Percentiles rank a stretch among this genome's conserved stretches.
Conservation (phyloP, 2,797 vertebrate species). For the Hoplostethus mediterraneus region DNA sequence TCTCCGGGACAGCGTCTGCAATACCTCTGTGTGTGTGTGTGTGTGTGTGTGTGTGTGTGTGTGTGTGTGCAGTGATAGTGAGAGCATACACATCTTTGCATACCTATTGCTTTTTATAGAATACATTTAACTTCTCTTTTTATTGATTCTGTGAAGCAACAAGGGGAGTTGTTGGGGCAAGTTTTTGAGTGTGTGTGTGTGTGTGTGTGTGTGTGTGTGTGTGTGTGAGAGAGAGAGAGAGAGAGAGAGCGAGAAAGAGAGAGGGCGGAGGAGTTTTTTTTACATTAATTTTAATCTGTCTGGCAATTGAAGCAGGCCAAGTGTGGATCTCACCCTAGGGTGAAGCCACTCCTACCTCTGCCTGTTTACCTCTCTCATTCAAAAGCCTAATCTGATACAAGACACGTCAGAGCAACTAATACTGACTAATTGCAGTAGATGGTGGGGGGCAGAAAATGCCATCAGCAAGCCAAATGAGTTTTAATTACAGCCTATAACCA, state of each 20-base stretch:
- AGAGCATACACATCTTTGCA: too few species aligned
- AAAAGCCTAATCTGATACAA: constrained; percentile 70
- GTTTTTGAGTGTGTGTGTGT: not conserved
- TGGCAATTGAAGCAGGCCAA: constrained; percentile 25
- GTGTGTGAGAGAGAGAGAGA: constrained; percentile 1
- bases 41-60: constrained; percentile 2
- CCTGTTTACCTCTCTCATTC: constrained; percentile 67
- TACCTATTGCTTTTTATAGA: constrained; percentile 7
- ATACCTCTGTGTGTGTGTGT: not conserved
- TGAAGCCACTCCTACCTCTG: constrained; percentile 54
- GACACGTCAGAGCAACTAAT: constrained; percentile 72
- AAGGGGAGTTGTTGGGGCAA: not conserved
- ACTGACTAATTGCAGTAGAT: constrained; percentile 79
- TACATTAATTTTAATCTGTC: constrained; percentile 32
- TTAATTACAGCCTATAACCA: constrained; percentile 83
- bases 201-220: constrained; percentile 4
- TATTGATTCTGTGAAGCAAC: not conserved
- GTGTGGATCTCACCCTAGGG: constrained; percentile 53
- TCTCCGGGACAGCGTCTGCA: not conserved
- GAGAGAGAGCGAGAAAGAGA: not conserved
- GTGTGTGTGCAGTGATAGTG: not conserved
- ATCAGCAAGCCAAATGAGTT: constrained; percentile 84
- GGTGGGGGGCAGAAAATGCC: constrained; percentile 71
- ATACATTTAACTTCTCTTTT: constrained; percentile 1
- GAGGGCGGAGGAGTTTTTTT: constrained; percentile 8